Evolutionary conservation across 2,113 vertebrate species (phyloP), one percentile per base, ranked within the genome.

Genomic region (Melanerpes aurifrons): DNA sequence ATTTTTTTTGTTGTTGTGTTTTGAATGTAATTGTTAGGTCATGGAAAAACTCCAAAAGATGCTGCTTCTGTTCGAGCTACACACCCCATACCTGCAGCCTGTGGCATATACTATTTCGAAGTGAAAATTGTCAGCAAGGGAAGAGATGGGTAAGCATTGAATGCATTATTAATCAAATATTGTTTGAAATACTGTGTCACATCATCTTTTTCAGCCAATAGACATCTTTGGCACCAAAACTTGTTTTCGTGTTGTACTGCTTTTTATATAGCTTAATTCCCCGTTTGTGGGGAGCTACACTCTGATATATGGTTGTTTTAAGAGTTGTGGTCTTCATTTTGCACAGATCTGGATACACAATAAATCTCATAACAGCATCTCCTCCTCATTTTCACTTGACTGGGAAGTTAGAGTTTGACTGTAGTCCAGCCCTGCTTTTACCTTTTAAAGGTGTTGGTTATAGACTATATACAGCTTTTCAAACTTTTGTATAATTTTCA

Each of bases 81-180:
- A 5, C 99, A 99, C 95, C 99, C 99, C 56, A 99, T 99, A 97
- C 99, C 99, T 86, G 99, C 99, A 28, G 99, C 99, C 88, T 99
- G 99, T 93, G 99, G 99, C 70, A 99, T 99, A 95, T 99, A 99
- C 96, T 99, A 99, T 97, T 99, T 99, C 12, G 99, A 99, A 98
- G 99, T 99, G 94, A 99, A 99, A 98, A 99, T 99, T 94, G 99
- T 99, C 97, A 99, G 99, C 96, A 99, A 99, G 97, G 99, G 99
- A 96, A 98, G 99, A 98, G 99, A 99, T 97, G 99, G 99, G 99
- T 99, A 98, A 98, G 98, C 94, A 79, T 71, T 56, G 62, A 82
- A 18, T 91, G 13, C 29, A n/a, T 89, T 86, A 21, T 86, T 73
- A 70, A 70, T 63, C 70, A 21, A 50, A 50, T 50, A 37, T 12